Evolutionary conservation across 2,888 invertebrate species (phyloP).

Genomic region (Meiosimyza decipiens): DNA sequence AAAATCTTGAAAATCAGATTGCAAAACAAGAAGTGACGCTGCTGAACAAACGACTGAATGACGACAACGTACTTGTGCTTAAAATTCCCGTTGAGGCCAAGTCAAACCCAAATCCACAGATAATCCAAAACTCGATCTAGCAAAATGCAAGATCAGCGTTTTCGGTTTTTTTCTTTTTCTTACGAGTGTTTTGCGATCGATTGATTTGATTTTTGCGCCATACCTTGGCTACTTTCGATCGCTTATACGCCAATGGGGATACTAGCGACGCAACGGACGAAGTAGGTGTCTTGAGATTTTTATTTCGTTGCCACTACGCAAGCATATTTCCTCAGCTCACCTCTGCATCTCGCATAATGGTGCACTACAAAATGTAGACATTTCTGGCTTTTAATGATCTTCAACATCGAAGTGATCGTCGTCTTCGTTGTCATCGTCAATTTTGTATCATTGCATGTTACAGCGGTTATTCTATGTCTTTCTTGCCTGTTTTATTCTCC

Average conservation of each 20-base stretch:
- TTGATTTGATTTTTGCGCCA: conserved; percentile 30
- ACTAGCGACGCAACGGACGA: neutral
- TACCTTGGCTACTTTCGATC: neutral
- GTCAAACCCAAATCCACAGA: neutral
- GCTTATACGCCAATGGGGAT: neutral
- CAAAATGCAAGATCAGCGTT: neutral
- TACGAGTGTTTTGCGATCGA: conserved; percentile 13
- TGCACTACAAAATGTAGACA: conserved; percentile 12
- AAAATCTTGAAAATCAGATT: conserved; percentile 27
- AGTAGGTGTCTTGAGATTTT: conserved; percentile 33
- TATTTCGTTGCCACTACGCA: conserved; percentile 25
- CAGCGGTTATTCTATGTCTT: conserved; percentile 10
- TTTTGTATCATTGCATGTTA: conserved; percentile 9
- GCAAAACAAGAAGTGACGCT: neutral
- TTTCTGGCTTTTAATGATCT: conserved; percentile 16
- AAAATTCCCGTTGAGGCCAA: neutral
- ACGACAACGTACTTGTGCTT: neutral
- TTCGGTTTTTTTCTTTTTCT: neutral
- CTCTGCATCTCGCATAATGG: conserved; percentile 4
- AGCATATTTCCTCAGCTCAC: neutral
- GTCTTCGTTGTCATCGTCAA: conserved; percentile 3
- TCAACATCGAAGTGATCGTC: conserved; percentile 5
- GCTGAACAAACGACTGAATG: neutral
- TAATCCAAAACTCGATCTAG: neutral
- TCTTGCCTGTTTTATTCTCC: conserved; percentile 38